Conservation (phyloP, 2,888 invertebrate genomes). For the Agelastica alni region DNA sequence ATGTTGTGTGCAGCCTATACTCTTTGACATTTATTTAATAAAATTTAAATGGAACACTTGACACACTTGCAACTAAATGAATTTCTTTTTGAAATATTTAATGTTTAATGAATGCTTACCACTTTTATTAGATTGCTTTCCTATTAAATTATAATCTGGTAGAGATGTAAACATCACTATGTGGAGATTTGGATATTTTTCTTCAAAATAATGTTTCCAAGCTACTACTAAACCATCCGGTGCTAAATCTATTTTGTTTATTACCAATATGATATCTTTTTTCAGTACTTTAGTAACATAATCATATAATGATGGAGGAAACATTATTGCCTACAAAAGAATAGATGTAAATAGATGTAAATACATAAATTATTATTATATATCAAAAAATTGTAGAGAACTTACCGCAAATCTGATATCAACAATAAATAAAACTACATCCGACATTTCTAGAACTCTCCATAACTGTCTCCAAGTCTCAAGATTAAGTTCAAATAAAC, state of each 20-base stretch:
- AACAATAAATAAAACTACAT: slow-evolving; percentile 83
- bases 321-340: slow-evolving; percentile 71
- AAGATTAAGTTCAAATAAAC: slow-evolving; percentile 90
- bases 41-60: too few species aligned
- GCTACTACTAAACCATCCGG: slow-evolving; percentile 80
- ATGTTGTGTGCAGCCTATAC: too few species aligned
- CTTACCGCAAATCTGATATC: slow-evolving; percentile 85
- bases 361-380: too few species aligned
- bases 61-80: too few species aligned
- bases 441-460: slow-evolving; percentile 94
- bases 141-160: slow-evolving; percentile 72
- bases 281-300: slow-evolving; percentile 73
- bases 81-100: too few species aligned
- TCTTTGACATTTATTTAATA: too few species aligned
- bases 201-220: slow-evolving; percentile 81
- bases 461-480: slow-evolving; percentile 97
- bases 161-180: slow-evolving; percentile 85
- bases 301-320: slow-evolving; percentile 86
- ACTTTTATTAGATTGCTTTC: slow-evolving; percentile 61
- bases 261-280: slow-evolving; percentile 84
- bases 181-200: slow-evolving; percentile 71
- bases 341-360: neutral
- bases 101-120: too few species aligned
- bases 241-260: slow-evolving; percentile 92
- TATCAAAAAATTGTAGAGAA: too few species aligned